Conservation (phyloP, 2,113 vertebrate genomes). For the Silurus asotus region DNA sequence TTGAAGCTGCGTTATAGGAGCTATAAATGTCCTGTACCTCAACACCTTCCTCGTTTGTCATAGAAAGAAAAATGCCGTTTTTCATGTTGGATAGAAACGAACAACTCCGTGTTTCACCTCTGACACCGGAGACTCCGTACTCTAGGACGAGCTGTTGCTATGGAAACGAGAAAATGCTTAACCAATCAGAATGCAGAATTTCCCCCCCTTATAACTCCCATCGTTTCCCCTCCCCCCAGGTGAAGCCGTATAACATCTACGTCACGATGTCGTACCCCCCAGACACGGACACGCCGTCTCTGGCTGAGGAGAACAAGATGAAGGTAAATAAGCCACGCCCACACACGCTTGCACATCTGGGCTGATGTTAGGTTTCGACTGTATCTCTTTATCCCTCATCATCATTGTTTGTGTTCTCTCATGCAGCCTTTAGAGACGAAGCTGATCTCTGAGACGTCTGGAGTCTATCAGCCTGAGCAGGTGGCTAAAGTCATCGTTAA, state of each 20-base stretch:
- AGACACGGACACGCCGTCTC: conserved; percentile 94
- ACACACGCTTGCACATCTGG: background rate
- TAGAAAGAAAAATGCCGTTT: too few species aligned
- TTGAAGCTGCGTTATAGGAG: too few species aligned
- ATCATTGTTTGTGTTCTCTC: background rate
- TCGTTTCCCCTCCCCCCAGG: conserved; percentile 66
- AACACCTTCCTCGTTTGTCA: too few species aligned
- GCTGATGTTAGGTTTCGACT: background rate
- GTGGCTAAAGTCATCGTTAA: conserved; percentile 92
- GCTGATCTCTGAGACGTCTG: conserved; percentile 91
- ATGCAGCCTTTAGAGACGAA: conserved; percentile 89
- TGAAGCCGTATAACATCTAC: conserved; percentile 98
- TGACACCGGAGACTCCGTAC: too few species aligned
- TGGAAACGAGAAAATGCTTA: too few species aligned
- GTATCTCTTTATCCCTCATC: background rate
- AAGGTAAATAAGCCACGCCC: conserved; percentile 75
- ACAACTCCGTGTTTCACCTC: too few species aligned
- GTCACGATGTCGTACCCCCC: conserved; percentile 93
- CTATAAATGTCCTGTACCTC: too few species aligned
- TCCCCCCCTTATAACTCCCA: too few species aligned
- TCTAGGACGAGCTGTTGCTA: too few species aligned
- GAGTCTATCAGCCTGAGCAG: conserved; percentile 90
- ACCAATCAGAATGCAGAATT: background rate
- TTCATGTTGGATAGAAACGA: too few species aligned
- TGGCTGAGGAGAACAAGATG: conserved; percentile 87